Evolutionary conservation across 2,888 invertebrate genomes (phyloP), one percentile per base, ranked within the genome.

Genomic region (Palloptera scutellata): DNA sequence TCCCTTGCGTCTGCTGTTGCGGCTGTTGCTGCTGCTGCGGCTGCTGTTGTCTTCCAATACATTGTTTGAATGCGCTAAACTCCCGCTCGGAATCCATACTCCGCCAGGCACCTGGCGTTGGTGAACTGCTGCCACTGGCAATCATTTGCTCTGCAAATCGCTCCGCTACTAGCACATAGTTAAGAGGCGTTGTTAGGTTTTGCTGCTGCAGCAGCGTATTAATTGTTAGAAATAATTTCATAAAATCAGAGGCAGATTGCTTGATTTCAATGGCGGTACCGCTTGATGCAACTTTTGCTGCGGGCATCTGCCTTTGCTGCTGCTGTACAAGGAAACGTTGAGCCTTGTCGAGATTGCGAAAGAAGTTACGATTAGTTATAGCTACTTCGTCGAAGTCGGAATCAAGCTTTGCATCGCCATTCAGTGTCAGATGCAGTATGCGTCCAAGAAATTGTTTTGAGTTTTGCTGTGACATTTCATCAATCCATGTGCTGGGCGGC

Each of bases 31-130:
- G n/a, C n/a, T n/a, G n/a, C 10, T 43, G n/a, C 30, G 57, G 64
- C 17, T 68, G 43, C 15, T 66, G 67, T 52, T 72, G 72, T 48
- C 68, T 68, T 15, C 61, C 64, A 5, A 77, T 68, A 63, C 83
- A 83, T 30, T 72, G 71, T n/a, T 77, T 72, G 3, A 82, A 78
- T 30, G 64, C 66, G 9, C 66, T 71, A 69, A 80, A 83, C 12
- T 78, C 75, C 5, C 72, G 73, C n/a, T 83, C 84, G 1, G 84
- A 83, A 64, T 83, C 84, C 58, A 72, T 78, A 67, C 83, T 83
- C 53, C 84, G 78, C 83, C 83, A 83, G 15, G 84, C 82, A 17
- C 84, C 83, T 0, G 80, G 75, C 0, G 76, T 78, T 1, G 71
- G 70, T 17, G 77, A 75, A 19, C 71, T 75, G 53, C 79, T 81